Evolutionary conservation across 2,113 vertebrate genomes (phyloP).

Genomic region (Grus americana): DNA sequence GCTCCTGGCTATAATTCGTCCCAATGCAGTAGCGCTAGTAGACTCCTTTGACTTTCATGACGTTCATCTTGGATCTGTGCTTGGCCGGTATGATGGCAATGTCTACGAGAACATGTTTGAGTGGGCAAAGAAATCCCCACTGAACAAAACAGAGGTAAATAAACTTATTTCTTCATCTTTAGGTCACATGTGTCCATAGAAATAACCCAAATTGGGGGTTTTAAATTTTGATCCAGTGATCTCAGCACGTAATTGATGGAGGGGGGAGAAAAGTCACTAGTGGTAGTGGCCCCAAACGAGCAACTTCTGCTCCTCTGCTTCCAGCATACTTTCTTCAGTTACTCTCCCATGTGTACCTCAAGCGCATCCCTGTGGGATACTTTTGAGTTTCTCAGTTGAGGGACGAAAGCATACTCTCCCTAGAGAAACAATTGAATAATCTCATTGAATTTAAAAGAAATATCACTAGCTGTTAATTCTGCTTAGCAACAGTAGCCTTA

Average conservation of each 20-base stretch:
- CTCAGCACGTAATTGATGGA: neutral
- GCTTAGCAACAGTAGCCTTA: neutral
- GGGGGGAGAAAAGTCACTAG: neutral
- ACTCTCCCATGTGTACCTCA: neutral
- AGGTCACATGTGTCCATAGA: fast-evolving
- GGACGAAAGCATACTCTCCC: neutral
- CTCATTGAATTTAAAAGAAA: neutral
- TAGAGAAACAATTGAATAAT: neutral
- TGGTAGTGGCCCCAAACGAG: neutral
- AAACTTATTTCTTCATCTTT: neutral
- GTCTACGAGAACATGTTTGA: slow-evolving; percentile 96
- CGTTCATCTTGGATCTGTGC: slow-evolving; percentile 83
- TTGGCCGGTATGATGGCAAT: slow-evolving; percentile 96
- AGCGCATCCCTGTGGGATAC: neutral
- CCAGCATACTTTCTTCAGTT: neutral
- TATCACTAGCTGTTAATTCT: neutral
- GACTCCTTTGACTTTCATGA: slow-evolving; percentile 92
- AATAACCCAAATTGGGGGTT: neutral
- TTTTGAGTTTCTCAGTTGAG: neutral
- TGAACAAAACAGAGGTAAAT: slow-evolving; percentile 89
- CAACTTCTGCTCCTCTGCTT: neutral
- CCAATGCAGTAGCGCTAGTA: slow-evolving; percentile 87
- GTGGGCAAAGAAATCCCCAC: slow-evolving; percentile 91
- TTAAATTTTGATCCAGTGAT: neutral
- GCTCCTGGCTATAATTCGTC: slow-evolving; percentile 84